These are phyloP conservation scores for Opisthograptis luteolata DNA, from an alignment of 2,888 invertebrate genomes.

Conservation along the genomic window DNA sequence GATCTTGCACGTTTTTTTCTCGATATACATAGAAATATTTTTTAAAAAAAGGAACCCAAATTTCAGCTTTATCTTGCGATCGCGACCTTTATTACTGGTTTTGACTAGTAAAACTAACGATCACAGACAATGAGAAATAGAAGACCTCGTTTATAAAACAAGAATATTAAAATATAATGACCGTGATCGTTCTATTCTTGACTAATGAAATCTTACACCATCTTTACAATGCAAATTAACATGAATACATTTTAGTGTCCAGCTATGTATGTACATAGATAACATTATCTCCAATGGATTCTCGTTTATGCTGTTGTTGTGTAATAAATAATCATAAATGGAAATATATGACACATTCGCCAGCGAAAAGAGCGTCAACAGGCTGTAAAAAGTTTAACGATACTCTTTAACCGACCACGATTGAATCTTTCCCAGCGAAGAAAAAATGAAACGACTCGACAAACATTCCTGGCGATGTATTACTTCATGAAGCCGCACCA, in stretches of 20 bases:
- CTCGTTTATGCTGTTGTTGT: slow-evolving; percentile 44
- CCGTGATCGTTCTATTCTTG: slow-evolving; percentile 9
- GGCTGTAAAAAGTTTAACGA: slow-evolving; percentile 57
- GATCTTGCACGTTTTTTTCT: too few relatives aligned
- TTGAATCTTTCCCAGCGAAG: slow-evolving; percentile 55
- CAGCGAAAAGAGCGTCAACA: slow-evolving; percentile 54
- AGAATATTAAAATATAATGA: slow-evolving; percentile 9
- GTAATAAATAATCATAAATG: slow-evolving; percentile 53
- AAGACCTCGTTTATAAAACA: background rate
- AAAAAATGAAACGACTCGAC: slow-evolving; percentile 59
- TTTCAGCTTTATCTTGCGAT: too few relatives aligned
- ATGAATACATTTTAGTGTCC: slow-evolving; percentile 36
- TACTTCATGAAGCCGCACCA: slow-evolving; percentile 42
- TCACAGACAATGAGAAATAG: background rate
- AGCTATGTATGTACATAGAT: slow-evolving; percentile 9
- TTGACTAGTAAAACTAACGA: slow-evolving; percentile 17
- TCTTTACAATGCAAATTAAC: slow-evolving; percentile 25
- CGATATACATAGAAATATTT: too few relatives aligned
- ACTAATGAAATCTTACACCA: slow-evolving; percentile 17
- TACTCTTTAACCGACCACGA: slow-evolving; percentile 53
- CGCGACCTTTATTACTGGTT: slow-evolving; percentile 5
- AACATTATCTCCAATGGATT: slow-evolving; percentile 44
- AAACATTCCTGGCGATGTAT: slow-evolving; percentile 56
- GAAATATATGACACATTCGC: slow-evolving; percentile 66
- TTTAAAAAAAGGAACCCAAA: too few relatives aligned